Base-by-base conservation (phyloP, 2,888 invertebrate species). In the Phorcus lineatus region DNA sequence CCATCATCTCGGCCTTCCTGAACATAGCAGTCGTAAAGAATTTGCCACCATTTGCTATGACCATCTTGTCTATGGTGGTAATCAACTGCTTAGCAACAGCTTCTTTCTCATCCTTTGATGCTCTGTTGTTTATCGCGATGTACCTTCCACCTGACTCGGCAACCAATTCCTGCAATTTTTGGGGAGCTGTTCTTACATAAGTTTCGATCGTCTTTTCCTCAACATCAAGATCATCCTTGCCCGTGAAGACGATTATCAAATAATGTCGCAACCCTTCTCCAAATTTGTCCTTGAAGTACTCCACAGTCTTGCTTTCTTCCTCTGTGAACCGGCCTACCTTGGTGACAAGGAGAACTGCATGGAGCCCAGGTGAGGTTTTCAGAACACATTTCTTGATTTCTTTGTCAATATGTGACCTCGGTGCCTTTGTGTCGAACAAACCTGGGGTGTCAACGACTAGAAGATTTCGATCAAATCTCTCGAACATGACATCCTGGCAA, bases 371-470 rank as follows among this genome's bases (percentile, higher is more conserved):
- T 4, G 36, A 36, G 2, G 36, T 36, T 7, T 36, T 36, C 36
- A 36, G 36, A 2, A 36, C 36, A 7, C 36, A 36, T 36, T 36
- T 36, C 36, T 36, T 36, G 36, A 36, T 36, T 36, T 83, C 82
- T 2, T 47, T 74, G 22, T 77, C 79, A 3, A 81, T 76, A 3
- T 52, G 28, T 17, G 78, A 70, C 62, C 81, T 83, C 22, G 79
- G 47, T 55, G 77, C 74, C 7, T 80, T 77, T 0, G 82, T 80
- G 66, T 82, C 82, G 74, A 82, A 82, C 57, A 82, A 36, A 16
- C 82, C 82, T 31, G 82, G 82, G n/a, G 82, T 83, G 53, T 83
- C 82, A 1, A 83, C 80, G 4, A 82, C 67, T 19, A 66, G 76
- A 24, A 82, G 11, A 3, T 55, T 62, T 19, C 78, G 52, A 22